Percentiles rank a stretch among this genome's conserved stretches.
These are phyloP conservation scores for Acropternis orthonyx DNA, from an alignment of 2,797 vertebrate species.

Conservation along the genomic window DNA sequence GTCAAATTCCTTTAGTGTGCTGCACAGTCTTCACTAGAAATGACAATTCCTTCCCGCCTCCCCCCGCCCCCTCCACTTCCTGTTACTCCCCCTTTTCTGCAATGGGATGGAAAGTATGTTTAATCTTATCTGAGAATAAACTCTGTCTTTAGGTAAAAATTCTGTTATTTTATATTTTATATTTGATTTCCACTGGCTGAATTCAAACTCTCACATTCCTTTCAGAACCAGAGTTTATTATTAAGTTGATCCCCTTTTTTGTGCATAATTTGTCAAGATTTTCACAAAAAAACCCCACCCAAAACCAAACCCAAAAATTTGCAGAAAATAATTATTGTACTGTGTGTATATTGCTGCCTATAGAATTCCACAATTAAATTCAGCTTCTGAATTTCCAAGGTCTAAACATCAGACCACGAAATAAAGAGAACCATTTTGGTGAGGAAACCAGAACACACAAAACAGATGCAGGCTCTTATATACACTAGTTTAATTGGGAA, in stretches of 20 bases:
- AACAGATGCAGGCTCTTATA: background rate
- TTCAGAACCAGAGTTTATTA: background rate
- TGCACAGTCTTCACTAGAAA: background rate
- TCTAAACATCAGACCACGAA: background rate
- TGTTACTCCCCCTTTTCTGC: no score
- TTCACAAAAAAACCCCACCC: background rate
- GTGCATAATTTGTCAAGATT: background rate
- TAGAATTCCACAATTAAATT: background rate
- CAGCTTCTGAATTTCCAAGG: background rate
- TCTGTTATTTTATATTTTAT: background rate
- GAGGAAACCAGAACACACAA: background rate
- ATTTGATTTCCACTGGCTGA: background rate
- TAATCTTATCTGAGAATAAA: background rate
- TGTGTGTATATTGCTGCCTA: background rate
- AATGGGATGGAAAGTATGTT: no score
- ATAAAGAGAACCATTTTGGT: background rate
- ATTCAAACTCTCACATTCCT: background rate
- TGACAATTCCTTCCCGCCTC: no score
- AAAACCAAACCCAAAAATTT: fast-evolving
- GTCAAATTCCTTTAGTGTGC: background rate
- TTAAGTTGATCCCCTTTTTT: background rate
- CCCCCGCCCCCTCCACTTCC: no score
- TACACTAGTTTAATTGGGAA: background rate
- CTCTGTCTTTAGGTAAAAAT: background rate
- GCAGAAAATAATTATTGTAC: background rate